Evolutionary conservation across 2,888 invertebrate species (phyloP), one percentile per base, ranked within the genome.

Genomic region (Allacma fusca): DNA sequence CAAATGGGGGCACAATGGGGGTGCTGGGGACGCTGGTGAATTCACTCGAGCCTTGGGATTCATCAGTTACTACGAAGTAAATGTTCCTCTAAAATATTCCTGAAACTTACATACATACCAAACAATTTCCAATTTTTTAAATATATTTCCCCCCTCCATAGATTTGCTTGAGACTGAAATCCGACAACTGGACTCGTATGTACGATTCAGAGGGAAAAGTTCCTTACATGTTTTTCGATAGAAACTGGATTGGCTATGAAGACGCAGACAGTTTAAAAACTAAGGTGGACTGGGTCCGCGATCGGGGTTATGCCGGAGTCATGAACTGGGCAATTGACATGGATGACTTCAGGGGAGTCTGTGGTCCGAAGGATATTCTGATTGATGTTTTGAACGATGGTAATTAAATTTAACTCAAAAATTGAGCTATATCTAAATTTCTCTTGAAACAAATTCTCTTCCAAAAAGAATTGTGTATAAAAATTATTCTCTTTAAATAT

Each of bases 301-400:
- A 90, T 85, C 85, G 90, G 86, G 94, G 94, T 0, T 93, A 93
- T 85, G 92, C 92, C 0, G 96, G 96, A 0, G 95, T 94, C 0
- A 96, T 96, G 96, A 92, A 91, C 23, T 96, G 96, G 96, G 95
- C 96, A 28, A 92, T 95, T 68, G 94, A 94, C 83, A 94, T 95
- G 95, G 96, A 96, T 79, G 96, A 96, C 86, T 96, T 95, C 86
- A 90, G 90, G 78, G 95, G 94, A 0, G 86, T 94, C 0, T 96
- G 96, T 85, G 95, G 95, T 0, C 89, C 90, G 0, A 90, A 90
- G 85, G 94, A 95, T 86, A 90, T 91, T 0, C 87, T 96, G 13
- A 92, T 93, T 81, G 91, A 92, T 79, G 89, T 94, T 73, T 88
- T 96, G 69, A 87, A 92, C 84, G 89, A 91, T 44, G 83, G 83